phyloP scores from a whole-genome alignment of 1,140 invertebrate genomes.

The Nebria ingens region DNA sequence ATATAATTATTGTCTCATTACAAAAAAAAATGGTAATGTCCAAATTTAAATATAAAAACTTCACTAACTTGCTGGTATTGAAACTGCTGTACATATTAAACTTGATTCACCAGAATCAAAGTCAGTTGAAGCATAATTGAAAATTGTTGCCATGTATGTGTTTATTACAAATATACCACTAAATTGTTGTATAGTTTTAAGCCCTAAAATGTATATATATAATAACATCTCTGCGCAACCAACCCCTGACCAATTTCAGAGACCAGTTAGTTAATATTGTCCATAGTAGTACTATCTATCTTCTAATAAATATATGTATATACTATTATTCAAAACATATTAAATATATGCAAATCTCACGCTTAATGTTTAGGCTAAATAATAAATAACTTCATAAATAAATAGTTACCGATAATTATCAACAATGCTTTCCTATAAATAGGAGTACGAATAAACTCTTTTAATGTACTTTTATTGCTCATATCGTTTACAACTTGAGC shows the following conservation, averaged over 20 bases:
- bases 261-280: too few species aligned
- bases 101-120: constrained; percentile 23
- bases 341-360: too few species aligned
- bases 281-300: too few species aligned
- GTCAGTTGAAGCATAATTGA: constrained; percentile 21
- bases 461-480: background rate
- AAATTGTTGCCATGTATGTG: constrained; percentile 28
- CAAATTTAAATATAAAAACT: too few species aligned
- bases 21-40: background rate
- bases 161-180: constrained; percentile 24
- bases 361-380: too few species aligned
- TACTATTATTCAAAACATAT: too few species aligned
- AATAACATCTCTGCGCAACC: too few species aligned
- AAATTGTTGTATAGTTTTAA: constrained; percentile 18
- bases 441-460: background rate
- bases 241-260: too few species aligned
- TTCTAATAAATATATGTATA: too few species aligned
- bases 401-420: background rate
- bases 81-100: constrained; percentile 22
- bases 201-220: too few species aligned
- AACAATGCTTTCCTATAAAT: background rate
- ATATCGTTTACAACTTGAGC: background rate
- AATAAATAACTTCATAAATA: too few species aligned
- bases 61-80: background rate
- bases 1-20: too few species aligned